Evolutionary conservation across 2,888 invertebrate genomes (phyloP).

Genomic region (Caenorhabditis sinica): DNA sequence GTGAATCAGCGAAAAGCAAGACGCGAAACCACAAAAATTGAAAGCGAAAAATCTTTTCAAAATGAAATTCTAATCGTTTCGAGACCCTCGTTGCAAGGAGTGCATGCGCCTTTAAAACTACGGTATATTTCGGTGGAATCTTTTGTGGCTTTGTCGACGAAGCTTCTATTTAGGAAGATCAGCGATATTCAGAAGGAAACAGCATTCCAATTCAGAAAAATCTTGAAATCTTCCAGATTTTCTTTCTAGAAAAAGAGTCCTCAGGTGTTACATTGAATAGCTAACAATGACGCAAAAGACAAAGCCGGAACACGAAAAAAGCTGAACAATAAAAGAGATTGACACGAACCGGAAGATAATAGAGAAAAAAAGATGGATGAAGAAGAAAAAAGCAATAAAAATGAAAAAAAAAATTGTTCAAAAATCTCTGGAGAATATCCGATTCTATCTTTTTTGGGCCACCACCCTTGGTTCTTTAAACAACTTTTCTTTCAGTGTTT

Average conservation of each 20-base stretch:
- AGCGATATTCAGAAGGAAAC: no score
- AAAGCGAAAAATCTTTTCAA: background rate
- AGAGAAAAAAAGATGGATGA: constrained; percentile 3
- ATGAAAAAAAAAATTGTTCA: constrained; percentile 26
- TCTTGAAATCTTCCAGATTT: no score
- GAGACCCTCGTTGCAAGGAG: background rate
- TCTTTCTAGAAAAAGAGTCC: background rate
- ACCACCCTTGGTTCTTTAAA: background rate
- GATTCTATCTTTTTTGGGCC: background rate
- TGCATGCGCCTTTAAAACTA: background rate
- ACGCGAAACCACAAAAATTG: background rate
- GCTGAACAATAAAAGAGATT: constrained; percentile 22
- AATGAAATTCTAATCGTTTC: background rate
- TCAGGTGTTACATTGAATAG: background rate
- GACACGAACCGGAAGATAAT: constrained; percentile 32
- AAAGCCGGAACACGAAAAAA: background rate
- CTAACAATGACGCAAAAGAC: constrained; percentile 3
- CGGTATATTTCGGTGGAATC: no score
- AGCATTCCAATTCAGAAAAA: no score
- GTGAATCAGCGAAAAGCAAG: background rate
- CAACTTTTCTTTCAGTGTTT: background rate
- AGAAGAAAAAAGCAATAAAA: constrained; percentile 35
- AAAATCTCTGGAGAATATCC: constrained; percentile 41
- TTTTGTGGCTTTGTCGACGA: no score
- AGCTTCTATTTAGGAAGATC: background rate